phyloP scores from a whole-genome alignment of 2,888 invertebrate species.

The Limnephilus rhombicus region DNA sequence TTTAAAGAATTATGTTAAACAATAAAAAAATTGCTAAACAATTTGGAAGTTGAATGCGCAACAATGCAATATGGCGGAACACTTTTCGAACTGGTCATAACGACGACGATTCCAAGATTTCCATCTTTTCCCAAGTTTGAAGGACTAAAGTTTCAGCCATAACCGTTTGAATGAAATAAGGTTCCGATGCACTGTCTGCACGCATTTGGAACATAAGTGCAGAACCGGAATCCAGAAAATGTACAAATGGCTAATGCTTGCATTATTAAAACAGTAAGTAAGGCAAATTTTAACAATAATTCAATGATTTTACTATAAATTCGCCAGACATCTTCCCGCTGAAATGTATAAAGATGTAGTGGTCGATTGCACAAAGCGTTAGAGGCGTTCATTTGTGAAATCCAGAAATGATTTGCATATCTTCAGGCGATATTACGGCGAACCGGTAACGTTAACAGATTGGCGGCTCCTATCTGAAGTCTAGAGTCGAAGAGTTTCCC shows the following conservation, averaged over 20 bases:
- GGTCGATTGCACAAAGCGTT: background rate
- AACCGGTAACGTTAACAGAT: constrained; percentile 55
- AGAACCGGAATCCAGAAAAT: background rate
- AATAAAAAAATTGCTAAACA: background rate
- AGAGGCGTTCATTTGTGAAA: constrained; percentile 57
- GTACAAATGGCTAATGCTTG: background rate
- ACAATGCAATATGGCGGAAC: constrained; percentile 21
- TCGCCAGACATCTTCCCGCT: background rate
- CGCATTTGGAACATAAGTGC: constrained; percentile 6
- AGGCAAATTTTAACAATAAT: background rate
- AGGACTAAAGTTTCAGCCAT: constrained; percentile 47
- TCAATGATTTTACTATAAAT: background rate
- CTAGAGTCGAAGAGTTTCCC: background rate
- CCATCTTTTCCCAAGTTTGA: constrained; percentile 45
- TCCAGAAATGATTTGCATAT: constrained; percentile 63
- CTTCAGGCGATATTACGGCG: constrained; percentile 44
- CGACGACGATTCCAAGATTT: constrained; percentile 48
- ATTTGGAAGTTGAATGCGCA: background rate
- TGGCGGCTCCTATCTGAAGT: constrained; percentile 46
- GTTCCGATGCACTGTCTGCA: constrained; percentile 38
- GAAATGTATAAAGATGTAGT: background rate
- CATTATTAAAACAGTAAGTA: background rate
- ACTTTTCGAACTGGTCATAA: constrained; percentile 33
- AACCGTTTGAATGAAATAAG: constrained; percentile 55
- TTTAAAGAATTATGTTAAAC: background rate